Evolutionary conservation across 2,888 invertebrate species (phyloP).

Genomic region (Craniophora ligustri): DNA sequence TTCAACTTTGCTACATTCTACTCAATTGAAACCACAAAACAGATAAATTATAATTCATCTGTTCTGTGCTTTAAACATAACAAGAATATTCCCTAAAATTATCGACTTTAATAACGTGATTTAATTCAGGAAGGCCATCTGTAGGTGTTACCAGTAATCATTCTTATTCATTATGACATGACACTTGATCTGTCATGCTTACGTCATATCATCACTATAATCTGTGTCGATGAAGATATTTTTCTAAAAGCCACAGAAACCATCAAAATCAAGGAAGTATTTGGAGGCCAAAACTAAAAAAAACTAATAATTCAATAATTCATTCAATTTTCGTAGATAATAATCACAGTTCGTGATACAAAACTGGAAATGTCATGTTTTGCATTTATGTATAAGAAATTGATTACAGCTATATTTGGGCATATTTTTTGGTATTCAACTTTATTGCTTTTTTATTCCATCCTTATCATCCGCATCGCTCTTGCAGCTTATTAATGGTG

Average conservation of each 20-base stretch:
- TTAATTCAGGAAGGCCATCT: neutral
- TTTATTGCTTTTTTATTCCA: neutral
- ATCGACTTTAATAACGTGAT: too few relatives aligned
- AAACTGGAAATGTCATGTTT: slow-evolving; percentile 41
- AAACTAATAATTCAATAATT: too few relatives aligned
- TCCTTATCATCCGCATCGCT: neutral
- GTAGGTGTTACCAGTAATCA: neutral
- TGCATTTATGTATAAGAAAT: slow-evolving; percentile 20
- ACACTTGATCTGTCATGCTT: slow-evolving; percentile 7
- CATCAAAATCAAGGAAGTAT: slow-evolving; percentile 41
- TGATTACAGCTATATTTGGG: slow-evolving; percentile 14
- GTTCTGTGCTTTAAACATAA: too few relatives aligned
- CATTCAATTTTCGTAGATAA: slow-evolving; percentile 16
- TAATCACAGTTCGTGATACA: slow-evolving; percentile 21
- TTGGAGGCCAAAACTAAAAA: slow-evolving; percentile 18
- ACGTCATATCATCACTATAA: too few relatives aligned
- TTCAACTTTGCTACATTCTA: too few relatives aligned
- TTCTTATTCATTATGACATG: slow-evolving; percentile 15
- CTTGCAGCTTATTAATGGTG: too few relatives aligned
- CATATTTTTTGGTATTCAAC: neutral
- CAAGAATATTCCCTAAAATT: too few relatives aligned
- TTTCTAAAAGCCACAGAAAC: slow-evolving; percentile 18
- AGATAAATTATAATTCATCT: too few relatives aligned
- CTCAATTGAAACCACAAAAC: too few relatives aligned
- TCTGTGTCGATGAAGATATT: slow-evolving; percentile 8